Evolutionary conservation across 2,797 vertebrate species (phyloP).

Genomic region (Centropyge bicolor): DNA sequence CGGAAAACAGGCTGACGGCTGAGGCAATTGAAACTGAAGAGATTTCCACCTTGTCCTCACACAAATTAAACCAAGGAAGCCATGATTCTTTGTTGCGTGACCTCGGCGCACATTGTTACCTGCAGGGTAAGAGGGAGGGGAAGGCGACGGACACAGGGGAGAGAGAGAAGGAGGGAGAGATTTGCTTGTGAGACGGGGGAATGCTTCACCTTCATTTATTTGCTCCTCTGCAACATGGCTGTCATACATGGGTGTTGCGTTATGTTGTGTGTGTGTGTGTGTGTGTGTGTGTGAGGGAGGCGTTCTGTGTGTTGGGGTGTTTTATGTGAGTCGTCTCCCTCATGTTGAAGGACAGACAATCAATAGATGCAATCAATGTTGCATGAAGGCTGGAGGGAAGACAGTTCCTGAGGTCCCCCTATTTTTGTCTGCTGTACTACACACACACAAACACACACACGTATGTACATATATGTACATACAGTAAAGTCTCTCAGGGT

Average conservation of each 20-base stretch:
- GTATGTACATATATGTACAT: neutral
- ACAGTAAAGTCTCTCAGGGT: slow-evolving; percentile 44
- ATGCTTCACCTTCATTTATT: slow-evolving; percentile 55
- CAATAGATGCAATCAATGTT: slow-evolving; percentile 84
- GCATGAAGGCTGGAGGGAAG: slow-evolving; percentile 72
- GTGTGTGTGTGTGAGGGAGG: slow-evolving; percentile 15
- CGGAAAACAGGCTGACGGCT: slow-evolving; percentile 70
- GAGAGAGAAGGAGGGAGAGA: neutral
- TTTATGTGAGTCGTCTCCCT: slow-evolving; percentile 63
- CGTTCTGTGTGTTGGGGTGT: slow-evolving; percentile 45
- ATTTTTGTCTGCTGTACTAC: slow-evolving; percentile 28
- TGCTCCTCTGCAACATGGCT: slow-evolving; percentile 22
- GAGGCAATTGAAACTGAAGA: slow-evolving; percentile 76
- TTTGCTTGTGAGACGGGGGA: slow-evolving; percentile 29
- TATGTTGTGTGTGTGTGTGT: slow-evolving; percentile 24
- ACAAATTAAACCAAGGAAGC: slow-evolving; percentile 75
- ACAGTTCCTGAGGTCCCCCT: slow-evolving; percentile 44
- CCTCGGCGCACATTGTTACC: slow-evolving; percentile 73
- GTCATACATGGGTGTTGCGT: slow-evolving; percentile 42
- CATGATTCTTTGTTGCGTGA: slow-evolving; percentile 71
- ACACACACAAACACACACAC: neutral
- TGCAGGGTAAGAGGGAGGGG: slow-evolving; percentile 36
- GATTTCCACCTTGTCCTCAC: slow-evolving; percentile 73
- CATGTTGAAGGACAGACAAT: slow-evolving; percentile 81
- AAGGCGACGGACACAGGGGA: neutral